Percentiles rank a stretch among this genome's conserved stretches.
These are phyloP conservation scores for Paratilapia polleni DNA, from an alignment of 2,113 vertebrate genomes.

Conservation along the genomic window DNA sequence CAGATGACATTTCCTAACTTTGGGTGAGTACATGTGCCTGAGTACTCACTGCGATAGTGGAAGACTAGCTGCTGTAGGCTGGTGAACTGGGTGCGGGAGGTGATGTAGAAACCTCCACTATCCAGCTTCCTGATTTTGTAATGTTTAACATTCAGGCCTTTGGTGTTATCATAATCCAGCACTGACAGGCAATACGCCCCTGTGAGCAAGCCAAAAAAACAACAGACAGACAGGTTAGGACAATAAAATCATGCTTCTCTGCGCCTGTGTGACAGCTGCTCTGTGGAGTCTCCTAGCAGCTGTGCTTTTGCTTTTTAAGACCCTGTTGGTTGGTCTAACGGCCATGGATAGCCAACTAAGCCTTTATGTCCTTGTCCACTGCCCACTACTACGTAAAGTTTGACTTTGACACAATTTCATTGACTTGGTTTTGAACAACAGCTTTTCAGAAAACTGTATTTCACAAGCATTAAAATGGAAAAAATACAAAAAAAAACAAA, in stretches of 20 bases:
- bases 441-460: not conserved
- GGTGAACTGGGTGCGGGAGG: conserved; percentile 94
- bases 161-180: conserved; percentile 92
- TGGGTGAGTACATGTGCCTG: not conserved
- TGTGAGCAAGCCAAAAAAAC: conserved; percentile 54
- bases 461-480: not conserved
- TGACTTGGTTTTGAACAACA: not conserved
- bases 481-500: not conserved
- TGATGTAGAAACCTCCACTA: conserved; percentile 96
- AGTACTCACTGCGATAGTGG: conserved; percentile 86
- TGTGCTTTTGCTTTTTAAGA: conserved; percentile 23
- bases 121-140: conserved; percentile 98
- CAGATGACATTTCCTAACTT: not conserved
- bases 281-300: conserved; percentile 56
- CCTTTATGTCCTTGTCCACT: not conserved
- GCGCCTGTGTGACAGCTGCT: conserved; percentile 54
- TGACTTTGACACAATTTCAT: not conserved
- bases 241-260: conserved; percentile 3
- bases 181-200: conserved; percentile 97
- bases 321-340: not conserved
- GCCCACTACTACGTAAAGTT: not conserved
- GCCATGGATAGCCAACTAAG: not conserved
- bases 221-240: conserved; percentile 48
- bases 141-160: conserved; percentile 96
- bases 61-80: conserved; percentile 95